A percentile compares a stretch with the other conserved stretches of the same genome.
These are phyloP conservation scores for Phalacrocorax brasilianus DNA, from an alignment of 2,113 vertebrate genomes.

Conservation along the genomic window DNA sequence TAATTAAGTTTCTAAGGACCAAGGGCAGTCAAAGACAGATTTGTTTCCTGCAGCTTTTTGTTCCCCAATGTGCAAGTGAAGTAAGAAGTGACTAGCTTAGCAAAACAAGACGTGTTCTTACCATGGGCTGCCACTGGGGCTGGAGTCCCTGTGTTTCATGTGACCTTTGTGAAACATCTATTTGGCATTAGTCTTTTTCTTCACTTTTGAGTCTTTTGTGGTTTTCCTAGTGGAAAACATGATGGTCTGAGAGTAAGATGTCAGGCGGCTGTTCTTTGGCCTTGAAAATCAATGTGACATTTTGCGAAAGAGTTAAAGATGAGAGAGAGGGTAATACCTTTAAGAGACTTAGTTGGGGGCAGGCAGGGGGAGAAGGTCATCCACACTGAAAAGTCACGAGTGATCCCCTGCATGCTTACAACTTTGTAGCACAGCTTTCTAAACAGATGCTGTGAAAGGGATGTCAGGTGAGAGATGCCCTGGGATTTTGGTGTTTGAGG, in stretches of 20 bases:
- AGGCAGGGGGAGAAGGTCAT: neutral
- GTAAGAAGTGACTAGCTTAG: neutral
- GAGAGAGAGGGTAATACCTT: neutral
- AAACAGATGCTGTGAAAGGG: neutral
- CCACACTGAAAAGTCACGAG: neutral
- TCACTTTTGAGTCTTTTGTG: neutral
- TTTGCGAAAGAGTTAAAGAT: constrained; percentile 11
- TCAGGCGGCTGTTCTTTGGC: neutral
- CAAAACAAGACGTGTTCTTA: neutral
- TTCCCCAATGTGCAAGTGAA: neutral
- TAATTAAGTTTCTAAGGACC: neutral
- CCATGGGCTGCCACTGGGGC: neutral
- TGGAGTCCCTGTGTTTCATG: neutral
- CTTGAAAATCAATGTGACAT: constrained; percentile 26
- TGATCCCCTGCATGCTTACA: neutral
- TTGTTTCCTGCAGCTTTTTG: neutral
- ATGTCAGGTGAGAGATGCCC: neutral
- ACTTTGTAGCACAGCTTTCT: neutral
- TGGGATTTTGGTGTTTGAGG: constrained; percentile 22
- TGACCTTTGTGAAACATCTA: constrained; percentile 19
- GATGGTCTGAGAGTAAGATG: neutral
- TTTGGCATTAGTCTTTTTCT: neutral
- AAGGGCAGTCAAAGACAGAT: neutral
- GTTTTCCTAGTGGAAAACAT: neutral
- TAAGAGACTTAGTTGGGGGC: neutral